Percentiles rank a stretch among this genome's conserved stretches.
Evolutionary conservation across 2,888 invertebrate species (phyloP).

Genomic region (Pomacea canaliculata): DNA sequence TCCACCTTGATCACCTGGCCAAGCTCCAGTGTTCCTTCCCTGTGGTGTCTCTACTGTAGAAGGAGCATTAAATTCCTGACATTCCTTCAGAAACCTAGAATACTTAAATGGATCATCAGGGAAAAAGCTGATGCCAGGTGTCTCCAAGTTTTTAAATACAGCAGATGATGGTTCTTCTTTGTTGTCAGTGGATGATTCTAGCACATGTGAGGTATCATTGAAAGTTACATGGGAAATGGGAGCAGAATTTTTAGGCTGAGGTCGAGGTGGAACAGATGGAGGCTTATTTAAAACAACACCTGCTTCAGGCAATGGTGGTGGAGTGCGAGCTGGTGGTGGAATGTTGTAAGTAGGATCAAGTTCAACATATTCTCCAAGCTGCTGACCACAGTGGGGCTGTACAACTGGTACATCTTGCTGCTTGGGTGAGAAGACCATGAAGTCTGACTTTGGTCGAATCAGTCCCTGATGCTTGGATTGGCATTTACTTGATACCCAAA

Average conservation of each 20-base stretch:
- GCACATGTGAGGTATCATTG: background rate
- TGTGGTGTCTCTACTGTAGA: background rate
- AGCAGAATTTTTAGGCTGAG: background rate
- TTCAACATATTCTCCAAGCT: constrained; percentile 15
- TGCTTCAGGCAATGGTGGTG: constrained; percentile 17
- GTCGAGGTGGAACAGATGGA: constrained; percentile 19
- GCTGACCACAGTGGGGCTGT: constrained; percentile 2
- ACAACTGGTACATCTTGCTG: background rate
- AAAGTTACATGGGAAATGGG: background rate
- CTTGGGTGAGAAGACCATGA: constrained; percentile 20
- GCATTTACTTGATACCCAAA: constrained; percentile 3
- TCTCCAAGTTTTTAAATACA: constrained; percentile 23
- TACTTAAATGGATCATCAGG: constrained; percentile 40
- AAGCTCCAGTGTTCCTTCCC: background rate
- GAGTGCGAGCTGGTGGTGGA: constrained; percentile 14
- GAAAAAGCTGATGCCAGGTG: constrained; percentile 29
- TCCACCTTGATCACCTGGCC: constrained; percentile 4
- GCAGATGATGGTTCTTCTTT: constrained; percentile 9
- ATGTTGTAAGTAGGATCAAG: constrained; percentile 22
- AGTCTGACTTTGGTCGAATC: constrained; percentile 9
- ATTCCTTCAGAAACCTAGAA: constrained; percentile 36
- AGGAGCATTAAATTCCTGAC: constrained; percentile 36
- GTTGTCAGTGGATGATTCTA: constrained; percentile 17
- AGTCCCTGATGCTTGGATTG: constrained; percentile 3
- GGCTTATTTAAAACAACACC: constrained; percentile 1